Evolutionary conservation across 2,113 vertebrate species (phyloP).

Genomic region (Galbula dea): DNA sequence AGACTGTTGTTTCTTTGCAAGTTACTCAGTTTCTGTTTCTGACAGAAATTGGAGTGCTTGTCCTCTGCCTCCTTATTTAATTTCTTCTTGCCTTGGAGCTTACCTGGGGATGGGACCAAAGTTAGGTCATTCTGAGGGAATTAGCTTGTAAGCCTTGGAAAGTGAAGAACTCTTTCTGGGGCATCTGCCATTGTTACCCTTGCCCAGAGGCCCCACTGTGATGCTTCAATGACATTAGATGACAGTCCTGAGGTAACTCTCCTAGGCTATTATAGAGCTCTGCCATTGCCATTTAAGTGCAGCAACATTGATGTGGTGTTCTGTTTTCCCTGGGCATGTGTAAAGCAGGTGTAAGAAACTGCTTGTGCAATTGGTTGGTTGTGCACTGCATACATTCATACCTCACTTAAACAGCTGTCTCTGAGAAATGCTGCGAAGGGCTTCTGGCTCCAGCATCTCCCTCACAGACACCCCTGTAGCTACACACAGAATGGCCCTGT

Average conservation of each 20-base stretch:
- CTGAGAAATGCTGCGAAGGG: not conserved
- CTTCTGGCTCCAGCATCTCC: not conserved
- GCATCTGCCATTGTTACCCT: not conserved
- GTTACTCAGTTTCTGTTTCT: not conserved
- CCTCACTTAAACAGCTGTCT: not conserved
- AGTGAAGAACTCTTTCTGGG: not conserved
- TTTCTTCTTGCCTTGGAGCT: not conserved
- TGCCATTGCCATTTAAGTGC: not conserved
- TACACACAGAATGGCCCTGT: not conserved
- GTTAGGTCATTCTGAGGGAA: not conserved
- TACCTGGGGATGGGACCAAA: not conserved
- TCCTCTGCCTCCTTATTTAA: not conserved
- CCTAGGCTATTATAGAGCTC: not conserved
- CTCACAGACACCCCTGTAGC: not conserved
- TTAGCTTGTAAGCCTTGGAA: not conserved
- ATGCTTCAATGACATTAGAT: not conserved
- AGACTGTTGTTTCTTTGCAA: not conserved
- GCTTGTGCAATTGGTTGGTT: not conserved
- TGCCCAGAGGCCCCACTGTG: not conserved
- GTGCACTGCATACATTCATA: accelerated
- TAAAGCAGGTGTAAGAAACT: accelerated
- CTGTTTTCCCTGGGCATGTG: not conserved
- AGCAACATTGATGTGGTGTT: not conserved
- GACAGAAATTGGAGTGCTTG: not conserved
- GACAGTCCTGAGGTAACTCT: not conserved